Percentiles rank a stretch among this genome's conserved stretches.
phyloP scores from a whole-genome alignment of 53 echinoderm and acorn worm species.

The Arbacia lixula region DNA sequence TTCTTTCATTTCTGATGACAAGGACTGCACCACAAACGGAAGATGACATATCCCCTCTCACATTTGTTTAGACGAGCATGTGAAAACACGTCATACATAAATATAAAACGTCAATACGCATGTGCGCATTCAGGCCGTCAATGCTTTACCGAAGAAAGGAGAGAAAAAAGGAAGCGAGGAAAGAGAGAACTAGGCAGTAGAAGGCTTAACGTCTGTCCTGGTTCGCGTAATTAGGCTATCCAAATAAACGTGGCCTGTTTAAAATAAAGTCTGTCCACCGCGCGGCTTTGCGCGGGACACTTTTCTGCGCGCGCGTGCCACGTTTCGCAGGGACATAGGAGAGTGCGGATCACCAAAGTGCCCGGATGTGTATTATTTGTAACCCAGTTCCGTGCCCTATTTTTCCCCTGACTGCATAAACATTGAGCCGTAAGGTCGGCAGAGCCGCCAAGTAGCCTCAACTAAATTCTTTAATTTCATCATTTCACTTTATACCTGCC shows the following conservation, averaged over 20 bases:
- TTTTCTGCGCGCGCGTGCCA: constrained; percentile 25
- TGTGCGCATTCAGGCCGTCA: no score
- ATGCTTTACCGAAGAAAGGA: no score
- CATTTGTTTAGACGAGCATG: no score
- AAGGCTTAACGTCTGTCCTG: constrained; percentile 14
- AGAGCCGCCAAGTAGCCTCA: constrained; percentile 43
- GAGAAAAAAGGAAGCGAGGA: not conserved
- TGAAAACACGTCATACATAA: no score
- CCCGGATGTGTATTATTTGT: constrained; percentile 60
- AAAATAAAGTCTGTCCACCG: constrained; percentile 26
- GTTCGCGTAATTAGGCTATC: constrained; percentile 53
- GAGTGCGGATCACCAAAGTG: constrained; percentile 35
- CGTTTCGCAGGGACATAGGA: constrained; percentile 13
- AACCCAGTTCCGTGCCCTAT: constrained; percentile 49
- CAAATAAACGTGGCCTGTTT: constrained; percentile 55
- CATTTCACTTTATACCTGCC: constrained; percentile 18
- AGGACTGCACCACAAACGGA: no score
- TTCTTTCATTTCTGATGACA: no score
- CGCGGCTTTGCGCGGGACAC: constrained; percentile 20
- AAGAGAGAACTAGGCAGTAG: not conserved
- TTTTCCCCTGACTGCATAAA: constrained; percentile 52
- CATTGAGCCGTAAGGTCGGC: constrained; percentile 32
- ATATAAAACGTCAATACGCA: no score
- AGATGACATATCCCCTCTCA: no score
- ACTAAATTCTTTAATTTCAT: constrained; percentile 52